Evolutionary conservation across 2,113 vertebrate species (phyloP), one percentile per base, ranked within the genome.

Genomic region (Melospiza melodia): DNA sequence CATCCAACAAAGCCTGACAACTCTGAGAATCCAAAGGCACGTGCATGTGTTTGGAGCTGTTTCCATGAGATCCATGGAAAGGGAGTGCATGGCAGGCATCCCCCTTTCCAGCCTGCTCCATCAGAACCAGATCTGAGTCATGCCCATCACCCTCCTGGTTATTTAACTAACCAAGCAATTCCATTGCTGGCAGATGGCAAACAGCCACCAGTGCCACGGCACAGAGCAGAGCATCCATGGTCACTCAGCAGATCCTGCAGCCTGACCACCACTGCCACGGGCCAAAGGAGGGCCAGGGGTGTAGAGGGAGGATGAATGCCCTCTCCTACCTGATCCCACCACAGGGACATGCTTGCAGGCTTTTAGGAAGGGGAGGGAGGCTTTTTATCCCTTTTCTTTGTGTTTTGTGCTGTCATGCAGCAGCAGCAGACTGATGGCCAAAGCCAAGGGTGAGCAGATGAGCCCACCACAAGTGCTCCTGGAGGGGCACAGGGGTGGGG

Each of bases 181-280:
- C 8, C n/a, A 49, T 17, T 23, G 48, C n/a, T 3, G 4, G 37
- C 31, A 51, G 46, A 5, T 25, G 30, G 72, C 65, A 57, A 82
- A 35, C 12, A 87, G 39, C 18, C 74, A 18, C 48, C 27, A 61
- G 28, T 31, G 65, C 57, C 37, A 21, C 0, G 0, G 23, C 20
- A 20, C 27, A 44, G 33, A 67, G 61, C 43, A 39, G 23, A 46
- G 9, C 3, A 41, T 10, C 24, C 73, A 23, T 1, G 31, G 43
- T 51, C 17, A 35, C 11, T 59, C 52, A 72, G 44, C 21, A 78
- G 10, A 44, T 27, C 20, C 48, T 66, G 82, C 1, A 7, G 33
- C 9, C 63, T 43, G 58, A 21, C 35, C 24, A 62, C 12, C 0
- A 0, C 7, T 4, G 0, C 73, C 23, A 7, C 3, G 0, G 0